These are phyloP conservation scores for Coregonus ussuriensis DNA, from an alignment of 2,797 vertebrate species.

Conservation along the genomic window DNA sequence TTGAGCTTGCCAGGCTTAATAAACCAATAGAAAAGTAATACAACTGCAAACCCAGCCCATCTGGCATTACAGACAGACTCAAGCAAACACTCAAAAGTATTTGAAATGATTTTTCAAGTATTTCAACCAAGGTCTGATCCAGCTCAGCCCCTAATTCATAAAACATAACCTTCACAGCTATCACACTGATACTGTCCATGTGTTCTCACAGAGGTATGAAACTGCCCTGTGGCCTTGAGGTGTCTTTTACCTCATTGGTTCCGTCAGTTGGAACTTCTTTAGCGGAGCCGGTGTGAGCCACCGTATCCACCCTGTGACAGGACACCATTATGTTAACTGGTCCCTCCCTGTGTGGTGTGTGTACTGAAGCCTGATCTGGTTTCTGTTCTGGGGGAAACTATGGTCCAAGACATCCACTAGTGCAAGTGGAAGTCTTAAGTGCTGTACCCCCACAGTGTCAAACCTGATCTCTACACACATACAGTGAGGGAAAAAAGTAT, in stretches of 20 bases:
- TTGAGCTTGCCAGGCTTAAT: too few relatives aligned
- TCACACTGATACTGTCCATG: neutral
- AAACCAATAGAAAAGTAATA: too few relatives aligned
- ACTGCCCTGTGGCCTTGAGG: neutral
- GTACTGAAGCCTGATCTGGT: slow-evolving; percentile 3
- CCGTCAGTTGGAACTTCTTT: neutral
- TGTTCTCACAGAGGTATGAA: neutral
- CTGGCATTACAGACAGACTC: too few relatives aligned
- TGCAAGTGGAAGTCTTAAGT: neutral
- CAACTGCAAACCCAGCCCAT: too few relatives aligned
- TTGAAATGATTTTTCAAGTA: too few relatives aligned
- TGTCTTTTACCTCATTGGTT: too few relatives aligned
- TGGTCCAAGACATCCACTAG: slow-evolving; percentile 1
- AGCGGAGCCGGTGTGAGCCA: neutral
- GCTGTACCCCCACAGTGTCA: neutral
- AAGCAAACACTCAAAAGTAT: too few relatives aligned
- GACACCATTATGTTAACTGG: neutral
- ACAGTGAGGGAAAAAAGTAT: too few relatives aligned
- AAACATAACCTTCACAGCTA: neutral
- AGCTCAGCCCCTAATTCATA: neutral
- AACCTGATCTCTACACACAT: neutral
- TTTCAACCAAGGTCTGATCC: neutral
- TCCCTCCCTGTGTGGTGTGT: neutral
- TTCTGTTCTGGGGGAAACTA: neutral
- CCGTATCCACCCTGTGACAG: too few relatives aligned